Evolutionary conservation across 2,113 vertebrate species (phyloP).

Genomic region (Gorsachius goisagi): DNA sequence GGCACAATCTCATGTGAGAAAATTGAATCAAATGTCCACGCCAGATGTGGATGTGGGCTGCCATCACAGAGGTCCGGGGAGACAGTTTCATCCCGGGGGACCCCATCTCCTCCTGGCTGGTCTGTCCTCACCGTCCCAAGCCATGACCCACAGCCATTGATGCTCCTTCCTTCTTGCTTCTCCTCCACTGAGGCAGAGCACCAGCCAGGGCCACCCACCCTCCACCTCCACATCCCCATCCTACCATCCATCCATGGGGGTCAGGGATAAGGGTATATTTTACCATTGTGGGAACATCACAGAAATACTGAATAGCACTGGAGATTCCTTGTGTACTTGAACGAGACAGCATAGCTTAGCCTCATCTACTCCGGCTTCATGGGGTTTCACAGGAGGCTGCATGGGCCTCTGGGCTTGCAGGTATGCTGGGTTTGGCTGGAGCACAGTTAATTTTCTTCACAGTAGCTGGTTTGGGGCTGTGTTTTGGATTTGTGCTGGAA

Average conservation of each 20-base stretch:
- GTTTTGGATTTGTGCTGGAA: no score
- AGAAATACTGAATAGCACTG: not conserved
- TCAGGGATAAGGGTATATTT: not conserved
- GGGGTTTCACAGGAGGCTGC: not conserved
- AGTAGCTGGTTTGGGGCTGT: no score
- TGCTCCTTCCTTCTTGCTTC: not conserved
- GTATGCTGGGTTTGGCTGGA: no score
- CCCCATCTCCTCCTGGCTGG: not conserved
- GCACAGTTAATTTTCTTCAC: no score
- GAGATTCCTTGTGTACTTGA: not conserved
- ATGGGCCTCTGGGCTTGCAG: not conserved
- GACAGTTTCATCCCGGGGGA: not conserved
- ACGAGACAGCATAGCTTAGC: not conserved
- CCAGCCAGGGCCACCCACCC: not conserved
- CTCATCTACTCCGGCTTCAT: rapidly evolving
- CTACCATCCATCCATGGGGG: rapidly evolving
- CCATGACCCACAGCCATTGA: not conserved
- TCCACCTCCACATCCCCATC: not conserved
- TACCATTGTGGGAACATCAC: not conserved
- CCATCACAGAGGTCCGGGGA: not conserved
- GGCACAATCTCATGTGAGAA: rapidly evolving
- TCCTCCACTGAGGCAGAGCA: not conserved
- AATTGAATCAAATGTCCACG: not conserved
- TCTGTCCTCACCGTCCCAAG: rapidly evolving
- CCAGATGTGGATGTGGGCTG: not conserved